Percentiles rank a stretch among this genome's conserved stretches.
These are phyloP conservation scores for Tachina grossa DNA, from an alignment of 2,888 invertebrate genomes.

Conservation along the genomic window DNA sequence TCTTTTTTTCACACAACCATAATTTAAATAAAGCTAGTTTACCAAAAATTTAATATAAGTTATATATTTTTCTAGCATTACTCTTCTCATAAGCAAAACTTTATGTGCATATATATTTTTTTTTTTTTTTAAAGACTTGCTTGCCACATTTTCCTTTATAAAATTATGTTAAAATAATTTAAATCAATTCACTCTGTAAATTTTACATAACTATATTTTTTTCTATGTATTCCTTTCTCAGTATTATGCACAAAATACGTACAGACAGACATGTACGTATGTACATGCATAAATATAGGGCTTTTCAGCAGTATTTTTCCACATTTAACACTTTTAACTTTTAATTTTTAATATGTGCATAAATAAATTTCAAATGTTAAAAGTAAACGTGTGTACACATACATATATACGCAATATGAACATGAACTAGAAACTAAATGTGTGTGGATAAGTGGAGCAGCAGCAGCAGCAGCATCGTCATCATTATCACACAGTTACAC, in stretches of 20 bases:
- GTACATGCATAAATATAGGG: neutral
- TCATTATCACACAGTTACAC: neutral
- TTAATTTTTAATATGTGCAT: slow-evolving; percentile 70
- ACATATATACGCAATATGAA: slow-evolving; percentile 20
- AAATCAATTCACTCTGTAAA: slow-evolving; percentile 58
- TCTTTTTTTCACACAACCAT: no score
- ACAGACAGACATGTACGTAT: neutral
- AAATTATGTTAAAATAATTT: slow-evolving; percentile 61
- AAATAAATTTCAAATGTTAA: slow-evolving; percentile 64
- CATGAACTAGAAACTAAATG: slow-evolving; percentile 66
- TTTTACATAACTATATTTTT: slow-evolving; percentile 1
- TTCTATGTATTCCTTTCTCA: neutral
- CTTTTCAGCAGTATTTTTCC: slow-evolving; percentile 39
- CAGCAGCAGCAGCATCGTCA: slow-evolving; percentile 19
- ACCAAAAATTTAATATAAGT: neutral
- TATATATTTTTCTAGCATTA: neutral
- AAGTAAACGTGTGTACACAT: slow-evolving; percentile 15
- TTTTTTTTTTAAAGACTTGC: neutral
- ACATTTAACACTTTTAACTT: slow-evolving; percentile 66
- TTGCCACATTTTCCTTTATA: slow-evolving; percentile 1
- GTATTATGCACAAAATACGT: neutral
- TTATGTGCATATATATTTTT: neutral
- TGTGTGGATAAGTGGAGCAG: slow-evolving; percentile 36
- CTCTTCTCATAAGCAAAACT: neutral
- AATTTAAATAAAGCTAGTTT: no score